These are phyloP conservation scores for Pandemis cinnamomeana DNA, from an alignment of 2,888 invertebrate genomes.

Conservation along the genomic window DNA sequence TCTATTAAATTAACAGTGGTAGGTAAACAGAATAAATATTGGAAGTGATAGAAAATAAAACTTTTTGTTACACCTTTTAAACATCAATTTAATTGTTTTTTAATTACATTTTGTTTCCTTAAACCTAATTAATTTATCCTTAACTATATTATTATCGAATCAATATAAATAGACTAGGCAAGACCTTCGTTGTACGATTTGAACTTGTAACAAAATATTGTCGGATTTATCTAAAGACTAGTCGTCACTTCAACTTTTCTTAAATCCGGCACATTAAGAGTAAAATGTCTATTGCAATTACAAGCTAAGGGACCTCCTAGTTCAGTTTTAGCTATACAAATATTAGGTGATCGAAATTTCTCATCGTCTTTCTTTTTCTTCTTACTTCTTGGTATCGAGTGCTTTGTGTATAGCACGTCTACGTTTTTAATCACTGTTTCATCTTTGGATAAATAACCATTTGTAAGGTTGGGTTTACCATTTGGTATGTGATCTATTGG, in stretches of 20 bases:
- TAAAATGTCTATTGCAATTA: constrained; percentile 78
- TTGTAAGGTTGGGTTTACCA: constrained; percentile 60
- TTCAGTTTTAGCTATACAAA: constrained; percentile 73
- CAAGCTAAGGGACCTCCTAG: constrained; percentile 72
- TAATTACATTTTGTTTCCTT: not conserved
- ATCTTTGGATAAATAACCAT: constrained; percentile 52
- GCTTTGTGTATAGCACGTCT: constrained; percentile 58
- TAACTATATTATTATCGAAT: constrained; percentile 39
- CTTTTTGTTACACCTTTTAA: constrained; percentile 7
- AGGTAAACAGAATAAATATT: not conserved
- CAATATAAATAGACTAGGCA: constrained; percentile 70
- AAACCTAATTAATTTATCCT: constrained; percentile 9
- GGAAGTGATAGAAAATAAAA: not conserved
- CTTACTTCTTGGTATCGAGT: constrained; percentile 63
- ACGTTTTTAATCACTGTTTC: constrained; percentile 50
- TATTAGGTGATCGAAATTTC: constrained; percentile 74
- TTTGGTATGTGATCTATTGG: constrained; percentile 60
- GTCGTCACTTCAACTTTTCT: constrained; percentile 72
- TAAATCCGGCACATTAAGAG: constrained; percentile 73
- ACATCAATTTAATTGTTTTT: not conserved
- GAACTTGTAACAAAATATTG: constrained; percentile 46
- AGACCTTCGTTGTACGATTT: constrained; percentile 56
- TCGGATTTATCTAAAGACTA: constrained; percentile 57
- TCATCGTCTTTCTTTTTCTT: constrained; percentile 61
- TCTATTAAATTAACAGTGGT: not conserved